Evolutionary conservation across 2,888 invertebrate genomes (phyloP).

Genomic region (Pinctada fucata): DNA sequence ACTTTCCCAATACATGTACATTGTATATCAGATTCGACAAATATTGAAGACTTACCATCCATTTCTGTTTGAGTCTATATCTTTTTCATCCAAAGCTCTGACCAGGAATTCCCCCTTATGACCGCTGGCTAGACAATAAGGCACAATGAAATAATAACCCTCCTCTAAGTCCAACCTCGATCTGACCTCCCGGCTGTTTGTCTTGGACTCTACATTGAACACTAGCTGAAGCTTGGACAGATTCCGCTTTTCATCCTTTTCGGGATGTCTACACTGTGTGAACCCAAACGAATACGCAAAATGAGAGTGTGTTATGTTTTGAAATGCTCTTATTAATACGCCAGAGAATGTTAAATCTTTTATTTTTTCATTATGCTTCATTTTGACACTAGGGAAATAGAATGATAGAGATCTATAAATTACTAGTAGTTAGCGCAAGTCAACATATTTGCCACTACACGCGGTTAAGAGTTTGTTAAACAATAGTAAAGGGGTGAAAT

Average conservation of each 20-base stretch:
- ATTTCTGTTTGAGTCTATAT: slow-evolving; percentile 60
- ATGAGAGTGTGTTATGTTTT: neutral
- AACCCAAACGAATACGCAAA: slow-evolving; percentile 10
- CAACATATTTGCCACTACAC: too few species aligned
- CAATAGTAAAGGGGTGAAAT: too few species aligned
- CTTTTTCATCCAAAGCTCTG: slow-evolving; percentile 66
- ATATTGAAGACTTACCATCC: slow-evolving; percentile 62
- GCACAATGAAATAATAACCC: slow-evolving; percentile 71
- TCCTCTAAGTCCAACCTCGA: slow-evolving; percentile 69
- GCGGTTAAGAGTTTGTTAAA: too few species aligned
- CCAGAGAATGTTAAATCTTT: neutral
- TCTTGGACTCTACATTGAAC: slow-evolving; percentile 55
- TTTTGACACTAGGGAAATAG: too few species aligned
- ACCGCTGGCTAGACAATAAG: slow-evolving; percentile 62
- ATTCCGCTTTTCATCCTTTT: slow-evolving; percentile 65
- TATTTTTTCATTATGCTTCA: neutral
- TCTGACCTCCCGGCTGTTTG: slow-evolving; percentile 63
- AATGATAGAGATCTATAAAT: too few species aligned
- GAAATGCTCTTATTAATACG: neutral
- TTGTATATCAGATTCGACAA: too few species aligned
- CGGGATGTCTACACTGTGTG: slow-evolving; percentile 64
- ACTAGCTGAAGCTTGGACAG: slow-evolving; percentile 64
- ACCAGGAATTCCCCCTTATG: slow-evolving; percentile 70
- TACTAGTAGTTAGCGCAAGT: too few species aligned
- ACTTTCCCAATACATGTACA: too few species aligned